A percentile compares a stretch with the other conserved stretches of the same genome.
These are phyloP conservation scores for Amblyopsis rosae DNA, from an alignment of 2,113 vertebrate species.

Conservation along the genomic window DNA sequence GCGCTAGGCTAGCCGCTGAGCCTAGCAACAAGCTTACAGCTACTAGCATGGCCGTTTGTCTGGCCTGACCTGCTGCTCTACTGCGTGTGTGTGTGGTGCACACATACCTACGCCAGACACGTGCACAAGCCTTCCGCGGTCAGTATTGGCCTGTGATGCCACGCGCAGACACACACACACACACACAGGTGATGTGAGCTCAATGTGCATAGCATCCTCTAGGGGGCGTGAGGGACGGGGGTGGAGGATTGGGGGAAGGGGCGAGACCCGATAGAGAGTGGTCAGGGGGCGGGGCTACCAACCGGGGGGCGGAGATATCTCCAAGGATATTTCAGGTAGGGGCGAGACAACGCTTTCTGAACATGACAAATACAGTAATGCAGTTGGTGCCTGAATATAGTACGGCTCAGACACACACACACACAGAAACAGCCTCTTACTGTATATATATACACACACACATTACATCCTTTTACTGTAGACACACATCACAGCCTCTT, in stretches of 20 bases:
- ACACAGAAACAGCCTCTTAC: background rate
- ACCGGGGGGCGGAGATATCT: conserved; percentile 78
- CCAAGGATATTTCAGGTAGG: conserved; percentile 73
- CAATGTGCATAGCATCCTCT: conserved; percentile 46
- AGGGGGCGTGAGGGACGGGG: conserved; percentile 7
- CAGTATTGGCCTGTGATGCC: conserved; percentile 44
- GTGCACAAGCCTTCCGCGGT: conserved; percentile 47
- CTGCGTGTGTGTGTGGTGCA: too few species aligned
- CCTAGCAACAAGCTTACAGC: too few species aligned
- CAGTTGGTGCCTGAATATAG: conserved; percentile 56
- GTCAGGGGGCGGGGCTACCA: conserved; percentile 56
- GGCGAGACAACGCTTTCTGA: conserved; percentile 75
- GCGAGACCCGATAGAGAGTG: background rate
- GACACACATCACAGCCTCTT: too few species aligned
- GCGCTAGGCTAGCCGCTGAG: too few species aligned
- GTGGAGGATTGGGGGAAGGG: background rate
- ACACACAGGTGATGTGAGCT: conserved; percentile 60
- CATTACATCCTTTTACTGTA: too few species aligned
- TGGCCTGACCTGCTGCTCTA: too few species aligned
- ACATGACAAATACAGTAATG: conserved; percentile 68
- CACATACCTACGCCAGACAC: conserved; percentile 34
- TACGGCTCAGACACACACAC: conserved; percentile 22
- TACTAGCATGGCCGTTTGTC: too few species aligned
- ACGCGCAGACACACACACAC: conserved; percentile 38
- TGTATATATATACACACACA: background rate